phyloP scores from a whole-genome alignment of 1,140 invertebrate genomes.

The Thereuonema tuberculata region DNA sequence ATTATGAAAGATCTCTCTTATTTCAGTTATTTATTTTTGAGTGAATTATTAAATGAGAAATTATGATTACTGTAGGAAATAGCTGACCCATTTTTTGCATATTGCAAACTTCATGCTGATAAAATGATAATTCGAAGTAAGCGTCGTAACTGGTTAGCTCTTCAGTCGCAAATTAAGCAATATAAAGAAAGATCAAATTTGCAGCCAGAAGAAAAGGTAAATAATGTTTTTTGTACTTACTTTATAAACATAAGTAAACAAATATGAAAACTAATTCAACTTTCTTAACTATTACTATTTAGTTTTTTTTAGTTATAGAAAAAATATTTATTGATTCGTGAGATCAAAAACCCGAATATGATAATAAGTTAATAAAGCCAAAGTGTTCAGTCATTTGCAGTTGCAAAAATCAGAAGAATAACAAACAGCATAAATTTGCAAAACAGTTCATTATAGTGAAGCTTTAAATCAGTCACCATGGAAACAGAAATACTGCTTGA shows the following conservation, averaged over 20 bases:
- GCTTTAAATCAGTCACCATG: no score
- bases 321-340: no score
- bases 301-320: constrained; percentile 2
- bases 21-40: background rate
- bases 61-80: constrained; percentile 43
- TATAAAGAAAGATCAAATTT: constrained; percentile 38
- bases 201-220: constrained; percentile 22
- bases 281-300: background rate
- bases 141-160: constrained; percentile 68
- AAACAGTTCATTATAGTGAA: no score
- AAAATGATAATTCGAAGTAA: constrained; percentile 35
- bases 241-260: background rate
- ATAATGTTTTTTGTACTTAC: no score
- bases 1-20: background rate
- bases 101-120: constrained; percentile 84
- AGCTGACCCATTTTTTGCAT: constrained; percentile 92
- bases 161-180: constrained; percentile 65
- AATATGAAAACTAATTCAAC: background rate
- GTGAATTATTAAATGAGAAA: background rate
- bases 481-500: no score
- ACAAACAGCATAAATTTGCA: no score
- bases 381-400: no score
- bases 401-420: no score
- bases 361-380: no score
- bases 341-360: no score